phyloP scores from a whole-genome alignment of 2,113 vertebrate species.

The Aldabrachelys gigantea region DNA sequence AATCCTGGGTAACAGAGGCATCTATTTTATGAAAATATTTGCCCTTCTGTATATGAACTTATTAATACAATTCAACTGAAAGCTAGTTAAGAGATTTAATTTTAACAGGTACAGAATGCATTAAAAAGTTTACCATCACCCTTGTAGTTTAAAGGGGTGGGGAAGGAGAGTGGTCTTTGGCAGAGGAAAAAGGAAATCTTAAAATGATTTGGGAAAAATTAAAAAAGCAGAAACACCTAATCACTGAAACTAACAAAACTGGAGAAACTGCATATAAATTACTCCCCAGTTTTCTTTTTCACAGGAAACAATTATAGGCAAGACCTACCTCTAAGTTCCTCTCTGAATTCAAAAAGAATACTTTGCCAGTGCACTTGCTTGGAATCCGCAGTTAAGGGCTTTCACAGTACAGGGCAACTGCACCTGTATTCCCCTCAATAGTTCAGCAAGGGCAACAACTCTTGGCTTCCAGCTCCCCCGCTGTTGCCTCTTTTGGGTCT shows the following conservation, averaged over 20 bases:
- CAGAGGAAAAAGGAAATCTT: background rate
- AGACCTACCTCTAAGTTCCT: background rate
- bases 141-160: too few relatives aligned
- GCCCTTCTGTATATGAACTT: background rate
- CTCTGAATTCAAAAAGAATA: constrained; percentile 4
- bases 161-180: too few relatives aligned
- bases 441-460: background rate
- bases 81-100: background rate
- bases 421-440: background rate
- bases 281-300: background rate
- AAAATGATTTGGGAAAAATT: background rate
- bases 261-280: background rate
- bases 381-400: background rate
- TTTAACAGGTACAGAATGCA: background rate
- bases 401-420: background rate
- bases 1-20: too few relatives aligned
- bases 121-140: too few relatives aligned
- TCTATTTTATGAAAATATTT: background rate
- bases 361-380: background rate
- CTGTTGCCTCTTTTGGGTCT: background rate
- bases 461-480: background rate
- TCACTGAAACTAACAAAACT: background rate
- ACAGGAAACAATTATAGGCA: background rate
- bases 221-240: background rate
- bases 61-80: background rate